These are phyloP conservation scores for Andrena cerasifolii DNA, from an alignment of 1,140 invertebrate species.

Conservation along the genomic window DNA sequence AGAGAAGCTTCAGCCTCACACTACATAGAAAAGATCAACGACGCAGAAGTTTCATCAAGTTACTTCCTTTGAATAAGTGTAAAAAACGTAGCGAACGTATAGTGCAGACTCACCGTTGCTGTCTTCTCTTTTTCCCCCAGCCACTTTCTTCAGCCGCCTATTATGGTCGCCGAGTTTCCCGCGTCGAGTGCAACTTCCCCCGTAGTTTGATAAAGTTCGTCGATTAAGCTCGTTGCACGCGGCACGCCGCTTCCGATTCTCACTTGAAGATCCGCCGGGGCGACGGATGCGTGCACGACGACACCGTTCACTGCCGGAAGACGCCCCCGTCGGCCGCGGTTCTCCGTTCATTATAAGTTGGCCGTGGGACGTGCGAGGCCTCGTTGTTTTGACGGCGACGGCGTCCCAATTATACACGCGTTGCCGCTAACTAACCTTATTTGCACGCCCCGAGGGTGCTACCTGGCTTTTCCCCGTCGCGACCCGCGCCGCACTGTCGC, in stretches of 20 bases:
- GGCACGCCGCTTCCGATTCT: constrained; percentile 26
- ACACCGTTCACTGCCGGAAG: neutral
- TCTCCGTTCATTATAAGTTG: constrained; percentile 75
- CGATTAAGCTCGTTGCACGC: constrained; percentile 70
- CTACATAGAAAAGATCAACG: too few species aligned
- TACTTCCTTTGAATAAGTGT: too few species aligned
- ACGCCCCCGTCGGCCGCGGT: constrained; percentile 33
- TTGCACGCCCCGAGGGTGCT: constrained; percentile 71
- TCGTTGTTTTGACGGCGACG: constrained; percentile 73
- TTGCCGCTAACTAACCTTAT: constrained; percentile 79
- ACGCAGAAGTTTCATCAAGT: too few species aligned
- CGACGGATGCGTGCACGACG: constrained; percentile 50
- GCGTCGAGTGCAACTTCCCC: constrained; percentile 50
- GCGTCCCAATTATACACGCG: constrained; percentile 77
- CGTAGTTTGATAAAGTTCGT: constrained; percentile 73
- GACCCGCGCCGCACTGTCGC: neutral
- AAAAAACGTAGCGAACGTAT: neutral
- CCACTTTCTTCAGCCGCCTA: neutral
- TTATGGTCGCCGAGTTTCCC: constrained; percentile 11
- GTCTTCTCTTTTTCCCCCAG: neutral
- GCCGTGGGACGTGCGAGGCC: constrained; percentile 68
- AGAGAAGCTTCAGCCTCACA: too few species aligned
- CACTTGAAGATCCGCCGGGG: neutral
- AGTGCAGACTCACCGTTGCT: neutral
- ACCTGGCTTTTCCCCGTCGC: constrained; percentile 28